phyloP scores from a whole-genome alignment of 2,113 vertebrate species.

The Ptilorrhoa leucosticta region DNA sequence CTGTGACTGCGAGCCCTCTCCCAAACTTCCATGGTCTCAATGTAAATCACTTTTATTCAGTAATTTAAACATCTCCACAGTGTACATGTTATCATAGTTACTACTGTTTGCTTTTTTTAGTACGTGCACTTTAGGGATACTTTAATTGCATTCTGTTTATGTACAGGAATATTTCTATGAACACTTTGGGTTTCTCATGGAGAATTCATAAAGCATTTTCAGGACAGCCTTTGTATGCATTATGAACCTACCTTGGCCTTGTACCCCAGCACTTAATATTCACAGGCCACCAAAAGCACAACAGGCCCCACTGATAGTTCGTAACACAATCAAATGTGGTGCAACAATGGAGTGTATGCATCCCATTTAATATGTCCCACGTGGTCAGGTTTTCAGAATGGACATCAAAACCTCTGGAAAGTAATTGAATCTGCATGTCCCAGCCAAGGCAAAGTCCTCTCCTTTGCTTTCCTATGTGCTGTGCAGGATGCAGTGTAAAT shows the following conservation, averaged over 20 bases:
- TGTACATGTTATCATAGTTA: background rate
- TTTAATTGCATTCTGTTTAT: background rate
- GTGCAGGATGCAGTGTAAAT: background rate
- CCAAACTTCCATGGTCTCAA: background rate
- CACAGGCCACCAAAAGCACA: background rate
- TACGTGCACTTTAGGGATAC: background rate
- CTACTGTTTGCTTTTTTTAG: background rate
- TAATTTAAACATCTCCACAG: background rate
- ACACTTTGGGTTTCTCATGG: background rate
- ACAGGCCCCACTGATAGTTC: rapidly evolving
- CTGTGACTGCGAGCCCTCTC: background rate
- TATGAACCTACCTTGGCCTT: background rate
- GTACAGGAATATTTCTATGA: background rate
- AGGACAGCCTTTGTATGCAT: background rate
- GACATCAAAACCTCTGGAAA: background rate
- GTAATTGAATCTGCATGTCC: background rate
- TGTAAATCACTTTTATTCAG: background rate
- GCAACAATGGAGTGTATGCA: background rate
- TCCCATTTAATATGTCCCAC: background rate
- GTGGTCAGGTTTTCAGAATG: background rate
- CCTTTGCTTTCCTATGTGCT: background rate
- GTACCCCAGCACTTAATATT: background rate
- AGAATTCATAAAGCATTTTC: background rate
- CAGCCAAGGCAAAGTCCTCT: background rate
- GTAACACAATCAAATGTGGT: background rate